These are phyloP conservation scores for Hypanus sabinus DNA, from an alignment of 2,113 vertebrate species.

Conservation along the genomic window DNA sequence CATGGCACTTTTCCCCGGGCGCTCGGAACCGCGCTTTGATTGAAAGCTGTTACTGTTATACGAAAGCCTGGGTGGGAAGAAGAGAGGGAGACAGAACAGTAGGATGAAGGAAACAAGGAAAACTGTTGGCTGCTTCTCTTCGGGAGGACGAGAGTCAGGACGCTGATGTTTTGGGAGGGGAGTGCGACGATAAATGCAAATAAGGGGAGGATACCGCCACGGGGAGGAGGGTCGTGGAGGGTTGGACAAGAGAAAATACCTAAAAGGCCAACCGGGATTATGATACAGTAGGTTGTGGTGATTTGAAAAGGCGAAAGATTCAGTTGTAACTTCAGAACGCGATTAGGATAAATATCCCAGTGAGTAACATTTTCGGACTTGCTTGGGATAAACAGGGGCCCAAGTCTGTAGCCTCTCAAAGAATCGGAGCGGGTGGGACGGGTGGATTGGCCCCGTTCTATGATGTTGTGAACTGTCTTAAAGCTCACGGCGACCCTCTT, in stretches of 20 bases:
- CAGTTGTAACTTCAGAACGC: not conserved
- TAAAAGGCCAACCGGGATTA: not conserved
- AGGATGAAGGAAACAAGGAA: too few relatives aligned
- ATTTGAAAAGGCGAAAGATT: not conserved
- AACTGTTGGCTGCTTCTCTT: too few relatives aligned
- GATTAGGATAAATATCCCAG: not conserved
- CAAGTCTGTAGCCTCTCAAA: not conserved
- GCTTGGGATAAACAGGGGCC: too few relatives aligned
- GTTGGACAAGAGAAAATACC: not conserved
- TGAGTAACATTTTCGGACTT: too few relatives aligned
- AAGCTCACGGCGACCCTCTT: too few relatives aligned
- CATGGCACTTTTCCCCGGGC: too few relatives aligned
- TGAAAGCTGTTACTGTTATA: too few relatives aligned
- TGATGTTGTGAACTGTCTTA: not conserved
- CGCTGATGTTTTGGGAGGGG: too few relatives aligned
- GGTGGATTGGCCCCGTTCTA: not conserved
- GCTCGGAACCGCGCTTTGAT: too few relatives aligned
- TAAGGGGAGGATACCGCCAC: not conserved
- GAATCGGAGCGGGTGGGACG: not conserved
- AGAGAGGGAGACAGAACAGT: too few relatives aligned
- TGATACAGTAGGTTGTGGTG: not conserved
- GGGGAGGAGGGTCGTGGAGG: not conserved
- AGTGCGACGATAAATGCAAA: not conserved
- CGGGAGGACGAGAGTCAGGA: too few relatives aligned
- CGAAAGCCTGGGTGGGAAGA: too few relatives aligned